Conservation (phyloP, 92 coral and sea anemone species). For the Parazoanthus darwini region DNA sequence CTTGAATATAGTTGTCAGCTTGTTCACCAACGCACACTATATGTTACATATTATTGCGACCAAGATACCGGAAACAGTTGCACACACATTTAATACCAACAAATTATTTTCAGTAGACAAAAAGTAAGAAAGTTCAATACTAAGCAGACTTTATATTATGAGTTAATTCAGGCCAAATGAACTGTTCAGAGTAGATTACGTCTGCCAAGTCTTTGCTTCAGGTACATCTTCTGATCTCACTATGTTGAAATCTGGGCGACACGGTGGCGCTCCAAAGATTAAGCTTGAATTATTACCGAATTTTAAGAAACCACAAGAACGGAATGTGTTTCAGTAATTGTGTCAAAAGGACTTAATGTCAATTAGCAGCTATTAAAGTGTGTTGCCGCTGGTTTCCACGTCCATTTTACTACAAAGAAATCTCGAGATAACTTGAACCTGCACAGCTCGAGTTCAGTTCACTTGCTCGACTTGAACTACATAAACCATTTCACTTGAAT, state of each 20-base stretch:
- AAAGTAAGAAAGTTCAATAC: background rate
- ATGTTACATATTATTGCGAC: background rate
- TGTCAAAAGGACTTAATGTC: slow-evolving; percentile 35
- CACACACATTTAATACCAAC: background rate
- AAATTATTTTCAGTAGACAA: background rate
- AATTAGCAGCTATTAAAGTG: slow-evolving; percentile 37
- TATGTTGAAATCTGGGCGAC: slow-evolving; percentile 41
- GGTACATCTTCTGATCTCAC: background rate
- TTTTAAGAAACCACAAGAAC: slow-evolving; percentile 28
- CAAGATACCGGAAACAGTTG: slow-evolving; percentile 12
- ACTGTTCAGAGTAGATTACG: background rate
- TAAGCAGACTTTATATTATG: slow-evolving; percentile 15
- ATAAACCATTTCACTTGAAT: background rate
- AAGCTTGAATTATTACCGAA: slow-evolving; percentile 10
- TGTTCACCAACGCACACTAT: background rate
- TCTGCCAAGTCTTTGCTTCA: slow-evolving; percentile 16
- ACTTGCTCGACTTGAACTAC: background rate
- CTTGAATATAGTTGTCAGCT: background rate
- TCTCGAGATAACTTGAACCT: background rate
- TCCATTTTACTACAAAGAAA: background rate
- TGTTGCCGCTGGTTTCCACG: background rate
- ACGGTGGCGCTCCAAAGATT: slow-evolving; percentile 36
- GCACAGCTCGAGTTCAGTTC: background rate
- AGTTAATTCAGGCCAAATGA: slow-evolving; percentile 37
- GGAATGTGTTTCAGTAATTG: background rate